Conservation (phyloP, 2,113 vertebrate species). For the Micronycteris hirsuta region DNA sequence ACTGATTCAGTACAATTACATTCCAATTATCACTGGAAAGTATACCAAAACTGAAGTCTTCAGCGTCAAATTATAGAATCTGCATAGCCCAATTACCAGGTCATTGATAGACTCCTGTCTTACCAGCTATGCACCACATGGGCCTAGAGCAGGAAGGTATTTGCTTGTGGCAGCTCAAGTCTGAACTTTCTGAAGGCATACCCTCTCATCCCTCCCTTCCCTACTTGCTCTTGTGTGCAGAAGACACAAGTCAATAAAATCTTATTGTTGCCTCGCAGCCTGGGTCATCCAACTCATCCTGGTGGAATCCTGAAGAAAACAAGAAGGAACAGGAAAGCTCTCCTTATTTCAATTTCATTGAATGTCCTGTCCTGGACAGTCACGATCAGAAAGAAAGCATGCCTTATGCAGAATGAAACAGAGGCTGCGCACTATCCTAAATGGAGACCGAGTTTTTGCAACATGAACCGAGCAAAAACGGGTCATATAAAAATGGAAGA, state of each 20-base stretch:
- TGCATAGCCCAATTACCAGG: background rate
- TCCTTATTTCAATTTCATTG: background rate
- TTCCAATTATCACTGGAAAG: background rate
- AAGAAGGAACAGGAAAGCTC: background rate
- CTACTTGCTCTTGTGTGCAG: background rate
- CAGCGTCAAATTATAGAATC: background rate
- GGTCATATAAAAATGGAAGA: background rate
- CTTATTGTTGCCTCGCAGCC: background rate
- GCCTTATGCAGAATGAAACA: background rate
- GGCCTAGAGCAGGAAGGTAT: background rate
- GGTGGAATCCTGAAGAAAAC: background rate
- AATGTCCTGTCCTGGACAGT: accelerated
- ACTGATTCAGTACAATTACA: background rate
- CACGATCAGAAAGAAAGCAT: background rate
- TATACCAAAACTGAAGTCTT: background rate
- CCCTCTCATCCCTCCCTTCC: background rate
- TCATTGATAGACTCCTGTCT: background rate
- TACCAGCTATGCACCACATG: background rate
- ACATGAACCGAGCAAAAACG: background rate
- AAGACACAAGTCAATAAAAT: background rate
- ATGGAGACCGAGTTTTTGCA: background rate
- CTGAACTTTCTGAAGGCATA: background rate
- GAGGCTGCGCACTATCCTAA: background rate
- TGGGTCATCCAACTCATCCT: background rate
- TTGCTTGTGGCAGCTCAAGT: background rate